Evolutionary conservation across 2,113 vertebrate genomes (phyloP).

Genomic region (Coturnix japonica): DNA sequence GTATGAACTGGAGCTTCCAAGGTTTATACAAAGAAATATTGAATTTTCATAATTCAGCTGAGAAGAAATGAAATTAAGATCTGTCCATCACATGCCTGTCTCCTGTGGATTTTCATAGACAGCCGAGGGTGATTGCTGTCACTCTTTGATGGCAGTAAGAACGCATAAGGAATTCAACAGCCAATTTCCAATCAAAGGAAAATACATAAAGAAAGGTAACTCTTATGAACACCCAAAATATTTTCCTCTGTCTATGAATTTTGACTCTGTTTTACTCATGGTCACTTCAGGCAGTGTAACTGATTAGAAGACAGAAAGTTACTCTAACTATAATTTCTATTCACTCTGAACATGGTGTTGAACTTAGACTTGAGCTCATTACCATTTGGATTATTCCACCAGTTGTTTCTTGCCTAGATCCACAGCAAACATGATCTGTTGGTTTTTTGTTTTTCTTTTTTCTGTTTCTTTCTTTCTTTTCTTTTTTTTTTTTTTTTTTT

Average conservation of each 20-base stretch:
- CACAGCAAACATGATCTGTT: not conserved
- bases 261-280: not conserved
- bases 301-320: not conserved
- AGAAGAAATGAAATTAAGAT: not conserved
- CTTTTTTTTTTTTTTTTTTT: not conserved
- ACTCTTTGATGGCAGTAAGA: not conserved
- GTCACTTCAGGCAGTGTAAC: not conserved
- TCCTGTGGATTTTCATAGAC: not conserved
- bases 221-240: not conserved
- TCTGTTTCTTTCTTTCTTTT: not conserved
- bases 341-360: not conserved
- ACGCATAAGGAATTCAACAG: not conserved
- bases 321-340: not conserved
- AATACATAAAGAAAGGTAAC: not conserved
- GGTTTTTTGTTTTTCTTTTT: not conserved
- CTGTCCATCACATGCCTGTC: not conserved
- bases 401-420: not conserved
- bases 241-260: not conserved
- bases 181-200: not conserved
- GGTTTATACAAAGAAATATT: not conserved
- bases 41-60: constrained; percentile 4
- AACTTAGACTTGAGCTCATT: not conserved
- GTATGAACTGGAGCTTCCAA: not conserved
- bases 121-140: not conserved
- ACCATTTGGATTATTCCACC: not conserved